phyloP scores from a whole-genome alignment of 2,888 invertebrate genomes.

The Pseudanteris insignis region DNA sequence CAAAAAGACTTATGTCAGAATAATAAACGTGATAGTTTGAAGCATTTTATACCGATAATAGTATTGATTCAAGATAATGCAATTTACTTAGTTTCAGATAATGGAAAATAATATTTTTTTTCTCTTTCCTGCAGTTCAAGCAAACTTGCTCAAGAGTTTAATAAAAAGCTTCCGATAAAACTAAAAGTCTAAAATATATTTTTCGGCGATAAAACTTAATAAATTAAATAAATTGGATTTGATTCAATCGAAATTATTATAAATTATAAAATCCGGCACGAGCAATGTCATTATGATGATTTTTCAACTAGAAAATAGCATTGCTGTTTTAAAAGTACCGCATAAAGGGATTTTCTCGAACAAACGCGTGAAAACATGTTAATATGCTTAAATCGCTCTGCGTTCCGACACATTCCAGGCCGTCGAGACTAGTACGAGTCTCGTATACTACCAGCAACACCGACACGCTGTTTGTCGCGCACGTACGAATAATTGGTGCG shows the following conservation, averaged over 20 bases:
- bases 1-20: neutral
- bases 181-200: no score
- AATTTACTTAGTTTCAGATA: slow-evolving; percentile 7
- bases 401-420: slow-evolving; percentile 29
- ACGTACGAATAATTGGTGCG: slow-evolving; percentile 30
- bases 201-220: no score
- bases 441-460: slow-evolving; percentile 5
- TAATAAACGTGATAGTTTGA: neutral
- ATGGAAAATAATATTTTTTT: slow-evolving; percentile 14
- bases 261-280: no score
- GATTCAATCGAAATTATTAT: no score
- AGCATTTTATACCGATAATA: neutral
- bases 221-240: no score
- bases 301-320: no score
- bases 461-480: slow-evolving; percentile 24
- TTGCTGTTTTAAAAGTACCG: no score
- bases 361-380: slow-evolving; percentile 29
- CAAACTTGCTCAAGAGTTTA: no score
- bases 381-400: slow-evolving; percentile 35
- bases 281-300: no score
- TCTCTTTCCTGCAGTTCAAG: neutral
- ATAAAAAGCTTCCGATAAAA: no score
- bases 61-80: slow-evolving; percentile 13
- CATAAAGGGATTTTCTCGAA: slow-evolving; percentile 10
- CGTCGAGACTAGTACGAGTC: slow-evolving; percentile 21